Evolutionary conservation across 2,113 vertebrate genomes (phyloP), one percentile per base, ranked within the genome.

Genomic region (Strix aluco): DNA sequence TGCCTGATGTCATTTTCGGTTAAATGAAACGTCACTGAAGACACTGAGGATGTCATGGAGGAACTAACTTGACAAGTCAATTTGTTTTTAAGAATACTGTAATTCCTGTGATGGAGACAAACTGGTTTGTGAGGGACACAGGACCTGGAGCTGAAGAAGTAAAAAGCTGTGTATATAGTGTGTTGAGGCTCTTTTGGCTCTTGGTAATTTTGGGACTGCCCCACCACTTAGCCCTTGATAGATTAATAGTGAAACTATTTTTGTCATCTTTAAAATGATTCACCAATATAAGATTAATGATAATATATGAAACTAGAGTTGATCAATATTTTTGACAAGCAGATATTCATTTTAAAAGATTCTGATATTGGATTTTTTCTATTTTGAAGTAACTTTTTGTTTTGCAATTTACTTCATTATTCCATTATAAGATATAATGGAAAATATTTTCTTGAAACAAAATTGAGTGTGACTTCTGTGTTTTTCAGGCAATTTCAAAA

Each of bases 371-470:
- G 19, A 3, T 40, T 85, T 66, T 71, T 83, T 78, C 26, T 58
- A 1, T 85, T 79, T 90, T 75, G 49, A 80, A 73, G 34, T 61
- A 52, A 36, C 30, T 66, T 92, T 58, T 67, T 81, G 47, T 75
- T 94, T 95, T 74, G 14, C 25, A 77, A 49, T 89, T 89, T 75
- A 29, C 27, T 81, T 90, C 25, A 57, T 82, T 89, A 75, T 70
- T 90, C 18, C 22, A 21, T 55, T 78, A 16, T 55, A 84, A 72
- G n/a, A 61, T 74, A 25, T 27, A 86, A 78, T 21, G 34, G 38
- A 88, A 96, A 92, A 88, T 88, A 58, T 73, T 95, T 55, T 66
- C 59, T 70, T 88, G 82, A 93, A 81, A 86, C 63, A 81, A 80
- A 96, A 93, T 66, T 34, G 52, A 92, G 15, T 84, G 32, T 3